Evolutionary conservation across 92 coral and sea anemone species (phyloP).

Genomic region (Scolanthus callimorphus): DNA sequence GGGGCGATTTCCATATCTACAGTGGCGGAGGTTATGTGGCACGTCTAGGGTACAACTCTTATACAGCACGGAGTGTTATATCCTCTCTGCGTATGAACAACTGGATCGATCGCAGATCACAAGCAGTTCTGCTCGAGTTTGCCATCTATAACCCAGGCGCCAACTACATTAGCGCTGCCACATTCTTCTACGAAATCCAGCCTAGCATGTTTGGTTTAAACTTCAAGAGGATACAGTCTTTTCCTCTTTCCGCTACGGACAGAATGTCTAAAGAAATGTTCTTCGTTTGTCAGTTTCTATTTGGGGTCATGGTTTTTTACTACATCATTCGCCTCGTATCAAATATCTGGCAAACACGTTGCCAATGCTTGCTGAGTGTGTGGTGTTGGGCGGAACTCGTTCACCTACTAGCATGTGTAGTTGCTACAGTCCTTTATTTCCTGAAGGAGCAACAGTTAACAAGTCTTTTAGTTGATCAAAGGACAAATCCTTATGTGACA

Average conservation of each 20-base stretch:
- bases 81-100: not conserved
- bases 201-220: slow-evolving; percentile 13
- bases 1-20: slow-evolving; percentile 13
- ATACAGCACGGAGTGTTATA: slow-evolving; percentile 10
- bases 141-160: slow-evolving; percentile 5
- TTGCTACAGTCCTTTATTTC: not conserved
- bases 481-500: not conserved
- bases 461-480: not conserved
- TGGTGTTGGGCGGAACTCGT: slow-evolving; percentile 20
- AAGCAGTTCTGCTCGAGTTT: slow-evolving; percentile 18
- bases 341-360: slow-evolving; percentile 1
- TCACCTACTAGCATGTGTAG: slow-evolving; percentile 3
- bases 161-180: not conserved
- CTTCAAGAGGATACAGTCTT: slow-evolving; percentile 3
- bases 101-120: slow-evolving; percentile 26
- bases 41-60: slow-evolving; percentile 12
- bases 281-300: slow-evolving; percentile 1
- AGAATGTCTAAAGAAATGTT: not conserved
- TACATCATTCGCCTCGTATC: not conserved
- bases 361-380: slow-evolving; percentile 1
- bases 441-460: not conserved
- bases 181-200: slow-evolving; percentile 15
- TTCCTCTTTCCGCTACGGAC: slow-evolving; percentile 1
- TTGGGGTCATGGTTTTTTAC: slow-evolving; percentile 7
- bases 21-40: slow-evolving; percentile 26